Conservation (phyloP, 1,140 invertebrate genomes). For the Macrocentrus cingulum region DNA sequence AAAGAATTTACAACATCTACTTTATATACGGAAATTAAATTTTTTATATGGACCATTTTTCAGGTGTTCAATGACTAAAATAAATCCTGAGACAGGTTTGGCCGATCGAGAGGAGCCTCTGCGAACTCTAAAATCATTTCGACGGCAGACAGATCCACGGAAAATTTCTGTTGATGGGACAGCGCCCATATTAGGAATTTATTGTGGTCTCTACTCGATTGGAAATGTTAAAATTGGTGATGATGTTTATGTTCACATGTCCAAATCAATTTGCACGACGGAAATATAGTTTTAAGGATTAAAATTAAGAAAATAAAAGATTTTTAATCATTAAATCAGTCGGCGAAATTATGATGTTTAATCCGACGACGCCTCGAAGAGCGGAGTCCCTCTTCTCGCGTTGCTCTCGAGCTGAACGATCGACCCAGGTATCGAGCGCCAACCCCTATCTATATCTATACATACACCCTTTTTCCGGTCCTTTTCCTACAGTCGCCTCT, state of each 20-base stretch:
- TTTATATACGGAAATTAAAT: neutral
- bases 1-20: neutral
- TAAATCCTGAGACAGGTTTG: constrained; percentile 40
- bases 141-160: constrained; percentile 33
- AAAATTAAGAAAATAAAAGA: no score
- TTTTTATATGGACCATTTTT: neutral
- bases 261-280: constrained; percentile 10
- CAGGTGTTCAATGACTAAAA: constrained; percentile 41
- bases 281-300: neutral
- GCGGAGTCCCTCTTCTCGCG: no score
- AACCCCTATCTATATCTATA: no score
- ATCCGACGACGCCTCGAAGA: no score
- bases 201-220: constrained; percentile 43
- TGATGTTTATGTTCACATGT: constrained; percentile 39
- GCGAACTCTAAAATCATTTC: constrained; percentile 40
- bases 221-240: constrained; percentile 45
- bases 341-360: no score
- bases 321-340: no score
- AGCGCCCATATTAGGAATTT: constrained; percentile 43
- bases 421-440: no score
- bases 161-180: constrained; percentile 37
- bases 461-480: no score
- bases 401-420: no score
- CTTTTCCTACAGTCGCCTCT: no score
- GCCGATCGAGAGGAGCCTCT: constrained; percentile 37